Evolutionary conservation across 2,888 invertebrate genomes (phyloP), one percentile per base, ranked within the genome.

Genomic region (Drosophila leonis): DNA sequence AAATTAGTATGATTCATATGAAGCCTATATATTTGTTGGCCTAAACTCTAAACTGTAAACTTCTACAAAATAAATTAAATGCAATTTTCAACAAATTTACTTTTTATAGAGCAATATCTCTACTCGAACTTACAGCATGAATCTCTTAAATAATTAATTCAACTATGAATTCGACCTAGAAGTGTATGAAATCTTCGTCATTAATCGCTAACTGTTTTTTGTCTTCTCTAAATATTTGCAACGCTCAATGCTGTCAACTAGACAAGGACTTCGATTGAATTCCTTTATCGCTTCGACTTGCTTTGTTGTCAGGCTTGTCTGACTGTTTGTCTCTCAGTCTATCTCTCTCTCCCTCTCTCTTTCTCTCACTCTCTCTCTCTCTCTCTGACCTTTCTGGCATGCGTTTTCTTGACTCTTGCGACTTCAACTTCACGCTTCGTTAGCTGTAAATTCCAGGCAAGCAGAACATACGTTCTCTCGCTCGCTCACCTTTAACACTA

Each of bases 391-490:
- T 33, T 20, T 51, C 13, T 4, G 49, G 48, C 54, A 52, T 48
- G 42, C 72, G 62, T 74, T 65, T 67, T 65, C 54, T 69, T 77
- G 73, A 68, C 76, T 80, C 48, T 70, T 76, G 67, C 60, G 69
- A 76, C 68, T 79, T 70, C 69, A 77, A 81, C 82, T 87, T 87
- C 78, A 87, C 75, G 88, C 87, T 88, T 88, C 88, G 87, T 88
- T 88, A 85, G 74, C 83, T 84, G 79, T 73, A 79, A 86, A 88
- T 87, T 88, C 86, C 87, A 74, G 74, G 56, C 71, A 70, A 75
- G 41, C 77, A 68, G 72, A 67, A 80, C 81, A 84, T 73, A 81
- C 72, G 74, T 74, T 77, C 52, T 59, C 57, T 61, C 56, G 33
- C 54, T 56, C 48, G 29, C 65, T 46, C 54, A 73, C 77, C 63